Evolutionary conservation across 2,797 vertebrate species (phyloP), one percentile per base, ranked within the genome.

Genomic region (Propithecus deckenii): DNA sequence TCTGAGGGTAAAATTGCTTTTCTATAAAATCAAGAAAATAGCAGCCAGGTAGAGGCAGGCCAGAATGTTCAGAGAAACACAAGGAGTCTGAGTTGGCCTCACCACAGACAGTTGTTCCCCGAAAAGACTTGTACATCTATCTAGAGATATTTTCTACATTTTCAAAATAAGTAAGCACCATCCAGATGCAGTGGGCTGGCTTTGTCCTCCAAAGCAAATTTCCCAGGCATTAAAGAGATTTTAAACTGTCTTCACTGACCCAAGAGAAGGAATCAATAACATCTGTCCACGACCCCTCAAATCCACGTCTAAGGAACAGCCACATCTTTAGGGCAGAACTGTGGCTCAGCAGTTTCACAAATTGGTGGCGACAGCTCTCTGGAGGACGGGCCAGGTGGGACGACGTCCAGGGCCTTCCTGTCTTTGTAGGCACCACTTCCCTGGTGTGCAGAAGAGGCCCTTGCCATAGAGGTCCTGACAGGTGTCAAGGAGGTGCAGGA

Each of bases 211-310:
- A 57, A 48, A 43, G 86, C 76, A 65, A 28, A 76, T 41, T 43
- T 46, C 76, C 55, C 2, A 63, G 38, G 55, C 55, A 43, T 48
- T 63, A 57, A 46, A 52, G 79, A 80, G 88, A 76, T 35, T n/a
- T 46, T 63, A 52, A 89, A 79, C 23, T 50, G 67, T 69, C 65
- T 52, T 78, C 52, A 94, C 3, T 72, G 41, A 78, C 67, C 90
- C 25, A 52, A 32, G 67, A 65, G 48, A 22, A 87, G 7, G 38
- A 78, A 94, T 88, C 52, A 71, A 12, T 75, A 87, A 30, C 7
- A 17, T 67, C 69, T 71, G 69, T 76, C 76, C 20, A 67, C 0
- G 2, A 43, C 22, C 28, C 57, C 43, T 81, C 72, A 90, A 71
- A 41, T 32, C 43, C 55, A 20, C 17, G 8, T 14, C 22, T 35